These are phyloP conservation scores for Hycleus phaleratus DNA, from an alignment of 1,140 invertebrate species.

Conservation along the genomic window DNA sequence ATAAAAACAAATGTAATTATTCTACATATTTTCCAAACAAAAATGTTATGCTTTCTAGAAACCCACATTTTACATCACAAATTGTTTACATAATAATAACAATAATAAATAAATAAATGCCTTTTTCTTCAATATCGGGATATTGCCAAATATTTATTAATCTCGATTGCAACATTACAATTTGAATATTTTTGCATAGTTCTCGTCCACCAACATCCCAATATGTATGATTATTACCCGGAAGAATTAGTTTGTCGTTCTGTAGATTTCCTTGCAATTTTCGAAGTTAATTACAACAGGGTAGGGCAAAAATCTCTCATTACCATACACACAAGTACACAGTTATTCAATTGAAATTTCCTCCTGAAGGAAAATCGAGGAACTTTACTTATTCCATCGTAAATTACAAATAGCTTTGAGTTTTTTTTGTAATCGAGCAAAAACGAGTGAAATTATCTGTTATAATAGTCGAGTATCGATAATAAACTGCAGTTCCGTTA, in stretches of 20 bases:
- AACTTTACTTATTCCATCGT: no score
- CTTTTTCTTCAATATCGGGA: background rate
- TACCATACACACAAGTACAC: no score
- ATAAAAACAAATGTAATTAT: slow-evolving; percentile 2
- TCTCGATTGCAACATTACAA: no score
- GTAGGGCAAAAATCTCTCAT: slow-evolving; percentile 19
- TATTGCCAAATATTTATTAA: background rate
- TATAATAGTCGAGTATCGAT: no score
- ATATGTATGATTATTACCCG: slow-evolving; percentile 16
- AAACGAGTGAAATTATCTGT: no score
- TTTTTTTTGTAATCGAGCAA: no score
- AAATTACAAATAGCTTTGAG: no score
- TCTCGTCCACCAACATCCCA: background rate
- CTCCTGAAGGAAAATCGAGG: no score
- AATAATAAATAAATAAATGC: background rate
- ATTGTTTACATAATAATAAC: slow-evolving; percentile 5
- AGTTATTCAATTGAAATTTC: no score
- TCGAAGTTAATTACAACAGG: slow-evolving; percentile 23
- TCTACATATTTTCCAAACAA: slow-evolving; percentile 13
- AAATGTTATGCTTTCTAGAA: slow-evolving; percentile 16
- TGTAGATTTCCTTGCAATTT: background rate
- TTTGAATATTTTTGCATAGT: slow-evolving; percentile 9
- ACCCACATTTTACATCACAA: background rate
- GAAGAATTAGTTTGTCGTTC: slow-evolving; percentile 8
- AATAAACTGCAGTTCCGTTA: no score